Evolutionary conservation across 2,888 invertebrate species (phyloP).

Genomic region (Exephanes ischioxanthus): DNA sequence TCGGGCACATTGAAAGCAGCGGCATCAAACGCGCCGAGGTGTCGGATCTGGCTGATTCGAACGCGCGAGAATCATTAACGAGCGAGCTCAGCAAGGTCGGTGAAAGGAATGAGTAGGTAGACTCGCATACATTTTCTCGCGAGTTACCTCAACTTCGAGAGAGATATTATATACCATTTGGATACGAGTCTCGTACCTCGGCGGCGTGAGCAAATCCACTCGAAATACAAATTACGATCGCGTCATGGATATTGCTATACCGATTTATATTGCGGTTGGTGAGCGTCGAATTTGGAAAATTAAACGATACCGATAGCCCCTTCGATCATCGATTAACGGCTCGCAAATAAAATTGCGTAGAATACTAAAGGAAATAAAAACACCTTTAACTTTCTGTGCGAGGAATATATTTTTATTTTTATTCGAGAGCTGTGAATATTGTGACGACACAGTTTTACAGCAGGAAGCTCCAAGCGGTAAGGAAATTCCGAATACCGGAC

Average conservation of each 20-base stretch:
- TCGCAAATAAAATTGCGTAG: not conserved
- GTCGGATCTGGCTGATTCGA: constrained; percentile 54
- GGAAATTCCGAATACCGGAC: constrained; percentile 63
- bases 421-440: not conserved
- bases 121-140: constrained; percentile 65
- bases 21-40: constrained; percentile 62
- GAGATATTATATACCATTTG: constrained; percentile 50
- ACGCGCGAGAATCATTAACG: constrained; percentile 76
- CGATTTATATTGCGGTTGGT: not conserved
- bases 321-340: not conserved
- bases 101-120: constrained; percentile 77
- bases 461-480: constrained; percentile 43
- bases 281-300: constrained; percentile 8
- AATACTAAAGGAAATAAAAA: not conserved
- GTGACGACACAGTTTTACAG: not conserved
- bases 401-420: not conserved
- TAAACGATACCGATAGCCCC: not conserved
- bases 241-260: not conserved
- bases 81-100: constrained; percentile 77
- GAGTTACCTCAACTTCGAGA: constrained; percentile 49
- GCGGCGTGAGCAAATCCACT: constrained; percentile 13
- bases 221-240: constrained; percentile 2
- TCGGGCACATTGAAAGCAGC: constrained; percentile 28
- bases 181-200: constrained; percentile 13
- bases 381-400: not conserved